A percentile compares a stretch with the other conserved stretches of the same genome.
phyloP scores from a whole-genome alignment of 23 tunicate species.

The Trididemnum miniatum region DNA sequence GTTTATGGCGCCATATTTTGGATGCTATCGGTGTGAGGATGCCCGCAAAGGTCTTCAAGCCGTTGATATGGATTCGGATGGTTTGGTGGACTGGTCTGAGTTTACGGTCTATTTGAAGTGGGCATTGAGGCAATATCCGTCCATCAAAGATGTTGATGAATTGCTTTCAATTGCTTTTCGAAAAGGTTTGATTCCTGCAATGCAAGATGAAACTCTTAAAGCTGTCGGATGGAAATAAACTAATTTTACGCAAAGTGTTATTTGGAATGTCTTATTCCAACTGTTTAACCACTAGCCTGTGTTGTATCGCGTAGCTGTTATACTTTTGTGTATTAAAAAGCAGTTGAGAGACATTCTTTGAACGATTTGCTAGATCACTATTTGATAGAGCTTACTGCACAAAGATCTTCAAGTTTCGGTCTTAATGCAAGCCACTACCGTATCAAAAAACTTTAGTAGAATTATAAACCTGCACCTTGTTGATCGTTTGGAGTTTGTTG shows the following conservation, averaged over 20 bases:
- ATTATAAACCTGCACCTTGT: too few species aligned
- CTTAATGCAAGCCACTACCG: too few species aligned
- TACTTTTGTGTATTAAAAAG: too few species aligned
- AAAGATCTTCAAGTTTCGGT: too few species aligned
- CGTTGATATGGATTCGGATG: conserved; percentile 29
- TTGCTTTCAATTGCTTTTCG: conserved; percentile 22
- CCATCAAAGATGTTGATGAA: conserved; percentile 7
- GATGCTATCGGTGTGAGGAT: conserved; percentile 35
- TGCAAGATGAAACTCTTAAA: conserved; percentile 32
- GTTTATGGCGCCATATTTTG: conserved; percentile 42
- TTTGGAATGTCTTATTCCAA: too few species aligned
- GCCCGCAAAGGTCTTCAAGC: conserved; percentile 34
- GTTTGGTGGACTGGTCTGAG: conserved; percentile 26
- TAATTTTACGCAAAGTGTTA: background rate
- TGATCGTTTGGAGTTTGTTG: too few species aligned
- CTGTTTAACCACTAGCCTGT: too few species aligned
- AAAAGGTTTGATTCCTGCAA: conserved; percentile 31
- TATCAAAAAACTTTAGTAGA: too few species aligned
- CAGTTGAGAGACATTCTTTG: too few species aligned
- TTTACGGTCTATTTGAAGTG: conserved; percentile 28
- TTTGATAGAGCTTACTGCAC: too few species aligned
- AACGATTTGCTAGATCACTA: too few species aligned
- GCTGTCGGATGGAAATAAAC: conserved; percentile 17
- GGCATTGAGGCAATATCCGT: conserved; percentile 32
- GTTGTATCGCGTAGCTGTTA: too few species aligned